Evolutionary conservation across 1,140 invertebrate genomes (phyloP).

Genomic region (Vollenhovia emeryi): DNA sequence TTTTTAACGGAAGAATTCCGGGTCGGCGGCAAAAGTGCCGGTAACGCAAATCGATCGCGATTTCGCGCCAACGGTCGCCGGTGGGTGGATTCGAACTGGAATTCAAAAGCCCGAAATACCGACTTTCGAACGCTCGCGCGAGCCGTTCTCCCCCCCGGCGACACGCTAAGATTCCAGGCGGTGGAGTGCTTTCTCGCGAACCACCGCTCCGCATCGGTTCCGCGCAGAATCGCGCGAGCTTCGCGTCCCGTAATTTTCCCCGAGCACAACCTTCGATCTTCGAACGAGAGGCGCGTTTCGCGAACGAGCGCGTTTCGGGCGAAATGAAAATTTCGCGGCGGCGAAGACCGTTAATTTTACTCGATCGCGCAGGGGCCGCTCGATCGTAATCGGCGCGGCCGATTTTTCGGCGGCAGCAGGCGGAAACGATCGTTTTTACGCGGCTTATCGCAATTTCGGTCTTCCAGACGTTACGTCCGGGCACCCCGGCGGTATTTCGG

Average conservation of each 20-base stretch:
- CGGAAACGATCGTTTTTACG: neutral
- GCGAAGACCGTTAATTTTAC: no score
- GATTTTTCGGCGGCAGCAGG: no score
- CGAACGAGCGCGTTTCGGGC: no score
- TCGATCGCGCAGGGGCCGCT: no score
- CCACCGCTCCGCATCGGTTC: neutral
- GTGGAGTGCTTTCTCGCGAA: neutral
- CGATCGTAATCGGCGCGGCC: no score
- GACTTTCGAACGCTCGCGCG: neutral
- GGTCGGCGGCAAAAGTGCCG: neutral
- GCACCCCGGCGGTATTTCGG: neutral
- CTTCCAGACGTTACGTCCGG: neutral
- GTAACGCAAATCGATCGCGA: neutral
- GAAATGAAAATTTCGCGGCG: no score
- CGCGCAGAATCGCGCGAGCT: neutral
- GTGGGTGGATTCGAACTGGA: no score
- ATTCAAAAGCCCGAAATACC: neutral
- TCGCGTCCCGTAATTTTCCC: neutral
- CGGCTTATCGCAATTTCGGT: neutral
- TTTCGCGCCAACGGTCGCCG: neutral
- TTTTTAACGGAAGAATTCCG: neutral
- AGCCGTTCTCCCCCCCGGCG: no score
- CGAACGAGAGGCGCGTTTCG: no score
- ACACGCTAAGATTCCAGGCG: neutral
- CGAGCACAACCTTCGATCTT: no score